Evolutionary conservation across 1,140 invertebrate genomes (phyloP).

Genomic region (Aphelinus certus): DNA sequence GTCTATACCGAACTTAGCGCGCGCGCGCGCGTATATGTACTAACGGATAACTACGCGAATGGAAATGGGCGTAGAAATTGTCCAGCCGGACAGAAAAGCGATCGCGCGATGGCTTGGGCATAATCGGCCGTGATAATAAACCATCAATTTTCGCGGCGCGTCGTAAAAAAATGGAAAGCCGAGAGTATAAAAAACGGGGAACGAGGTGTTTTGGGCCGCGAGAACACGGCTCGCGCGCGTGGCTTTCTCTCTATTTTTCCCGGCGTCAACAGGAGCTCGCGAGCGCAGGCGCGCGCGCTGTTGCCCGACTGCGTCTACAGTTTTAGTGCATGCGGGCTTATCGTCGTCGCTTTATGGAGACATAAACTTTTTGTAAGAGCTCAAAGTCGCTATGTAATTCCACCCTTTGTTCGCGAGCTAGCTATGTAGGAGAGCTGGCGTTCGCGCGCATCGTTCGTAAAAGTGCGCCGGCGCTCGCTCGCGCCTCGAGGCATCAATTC

Average conservation of each 20-base stretch:
- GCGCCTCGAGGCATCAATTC: conserved; percentile 35
- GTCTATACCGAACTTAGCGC: too few relatives aligned
- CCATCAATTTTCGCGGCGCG: conserved; percentile 12
- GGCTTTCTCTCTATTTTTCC: conserved; percentile 30
- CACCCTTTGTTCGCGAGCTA: conserved; percentile 31
- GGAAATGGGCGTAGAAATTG: too few relatives aligned
- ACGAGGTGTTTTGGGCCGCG: conserved; percentile 9
- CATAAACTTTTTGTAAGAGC: conserved; percentile 38
- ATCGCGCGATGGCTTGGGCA: too few relatives aligned
- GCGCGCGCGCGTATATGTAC: too few relatives aligned
- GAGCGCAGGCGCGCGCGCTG: background rate
- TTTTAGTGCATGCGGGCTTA: conserved; percentile 39
- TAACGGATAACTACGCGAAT: too few relatives aligned
- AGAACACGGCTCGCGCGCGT: background rate
- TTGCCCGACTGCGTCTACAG: conserved; percentile 19
- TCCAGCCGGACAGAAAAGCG: too few relatives aligned
- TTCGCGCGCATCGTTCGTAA: conserved; percentile 31
- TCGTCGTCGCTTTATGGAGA: conserved; percentile 37
- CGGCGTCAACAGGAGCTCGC: background rate
- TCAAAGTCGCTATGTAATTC: conserved; percentile 37
- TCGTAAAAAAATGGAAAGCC: conserved; percentile 4
- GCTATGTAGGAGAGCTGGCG: background rate
- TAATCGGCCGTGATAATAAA: background rate
- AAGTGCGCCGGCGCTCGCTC: conserved; percentile 6
- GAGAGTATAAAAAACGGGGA: background rate